These are phyloP conservation scores for Euphonia xanthogaster DNA, from an alignment of 2,797 vertebrate species.

Conservation along the genomic window DNA sequence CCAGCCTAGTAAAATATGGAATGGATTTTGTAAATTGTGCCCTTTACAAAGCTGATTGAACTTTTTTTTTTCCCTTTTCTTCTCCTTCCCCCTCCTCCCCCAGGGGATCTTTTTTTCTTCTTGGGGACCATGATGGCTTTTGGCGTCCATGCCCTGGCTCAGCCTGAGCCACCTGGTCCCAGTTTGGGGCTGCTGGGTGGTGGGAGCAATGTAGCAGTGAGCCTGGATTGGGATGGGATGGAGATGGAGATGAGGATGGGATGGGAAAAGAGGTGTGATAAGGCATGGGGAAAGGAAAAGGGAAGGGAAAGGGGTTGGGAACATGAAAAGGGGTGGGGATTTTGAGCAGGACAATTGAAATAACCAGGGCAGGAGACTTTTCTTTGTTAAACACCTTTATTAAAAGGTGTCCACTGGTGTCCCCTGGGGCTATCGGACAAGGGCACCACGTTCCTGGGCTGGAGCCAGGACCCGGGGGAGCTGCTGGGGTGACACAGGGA, in stretches of 20 bases:
- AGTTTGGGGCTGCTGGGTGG: accelerated
- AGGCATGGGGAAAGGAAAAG: not conserved
- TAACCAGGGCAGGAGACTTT: too few relatives aligned
- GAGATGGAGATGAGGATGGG: too few relatives aligned
- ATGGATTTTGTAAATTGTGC: slow-evolving; percentile 87
- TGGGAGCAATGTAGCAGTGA: accelerated
- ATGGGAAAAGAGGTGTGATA: not conserved
- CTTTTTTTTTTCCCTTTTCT: slow-evolving; percentile 43
- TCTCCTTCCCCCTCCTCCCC: not conserved
- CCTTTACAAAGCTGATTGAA: slow-evolving; percentile 88
- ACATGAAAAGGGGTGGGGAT: not conserved
- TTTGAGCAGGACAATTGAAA: too few relatives aligned
- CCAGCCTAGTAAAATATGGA: slow-evolving; percentile 80
- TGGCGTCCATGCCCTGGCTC: not conserved
- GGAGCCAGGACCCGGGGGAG: accelerated
- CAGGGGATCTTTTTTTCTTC: not conserved
- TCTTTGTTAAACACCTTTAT: too few relatives aligned
- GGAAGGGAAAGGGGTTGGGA: not conserved
- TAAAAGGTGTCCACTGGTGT: too few relatives aligned
- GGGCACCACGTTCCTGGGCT: accelerated
- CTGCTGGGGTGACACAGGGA: not conserved
- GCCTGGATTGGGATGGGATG: not conserved
- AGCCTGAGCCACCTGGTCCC: accelerated
- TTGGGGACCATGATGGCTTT: not conserved
- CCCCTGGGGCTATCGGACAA: accelerated